These are phyloP conservation scores for Dicyrtoma fusca DNA, from an alignment of 2,888 invertebrate genomes.

Conservation along the genomic window DNA sequence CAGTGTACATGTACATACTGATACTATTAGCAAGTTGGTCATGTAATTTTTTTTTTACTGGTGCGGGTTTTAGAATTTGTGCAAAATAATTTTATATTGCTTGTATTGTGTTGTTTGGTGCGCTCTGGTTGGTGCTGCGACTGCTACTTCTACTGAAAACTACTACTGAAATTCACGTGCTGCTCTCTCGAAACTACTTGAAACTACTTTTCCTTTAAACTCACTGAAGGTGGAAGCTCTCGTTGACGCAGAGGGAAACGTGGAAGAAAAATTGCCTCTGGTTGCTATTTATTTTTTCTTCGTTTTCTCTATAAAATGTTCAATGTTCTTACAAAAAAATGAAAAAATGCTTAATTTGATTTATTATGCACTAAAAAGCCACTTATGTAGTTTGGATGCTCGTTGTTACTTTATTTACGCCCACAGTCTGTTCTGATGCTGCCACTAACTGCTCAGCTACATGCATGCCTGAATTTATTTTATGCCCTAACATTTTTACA, in stretches of 20 bases:
- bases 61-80: constrained; percentile 16
- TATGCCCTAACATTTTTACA: too few relatives aligned
- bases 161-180: too few relatives aligned
- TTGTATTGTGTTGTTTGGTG: constrained; percentile 29
- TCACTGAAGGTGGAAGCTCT: constrained; percentile 68
- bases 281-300: constrained; percentile 61
- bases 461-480: too few relatives aligned
- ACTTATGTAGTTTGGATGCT: background rate
- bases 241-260: constrained; percentile 68
- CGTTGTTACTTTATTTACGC: background rate
- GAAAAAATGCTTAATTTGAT: constrained; percentile 20
- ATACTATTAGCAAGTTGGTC: background rate
- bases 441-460: too few relatives aligned
- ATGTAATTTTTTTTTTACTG: constrained; percentile 2
- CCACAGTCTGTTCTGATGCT: too few relatives aligned
- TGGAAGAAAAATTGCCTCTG: constrained; percentile 90
- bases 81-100: constrained; percentile 30
- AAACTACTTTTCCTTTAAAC: constrained; percentile 36
- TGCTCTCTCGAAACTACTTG: background rate
- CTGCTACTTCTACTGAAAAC: constrained; percentile 4
- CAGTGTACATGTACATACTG: background rate
- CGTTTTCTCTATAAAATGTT: constrained; percentile 14
- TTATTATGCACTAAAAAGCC: constrained; percentile 2
- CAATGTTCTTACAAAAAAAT: constrained; percentile 4
- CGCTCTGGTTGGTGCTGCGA: constrained; percentile 14